Conservation (phyloP, 2,797 vertebrate species). For the Xyrichtys novacula region DNA sequence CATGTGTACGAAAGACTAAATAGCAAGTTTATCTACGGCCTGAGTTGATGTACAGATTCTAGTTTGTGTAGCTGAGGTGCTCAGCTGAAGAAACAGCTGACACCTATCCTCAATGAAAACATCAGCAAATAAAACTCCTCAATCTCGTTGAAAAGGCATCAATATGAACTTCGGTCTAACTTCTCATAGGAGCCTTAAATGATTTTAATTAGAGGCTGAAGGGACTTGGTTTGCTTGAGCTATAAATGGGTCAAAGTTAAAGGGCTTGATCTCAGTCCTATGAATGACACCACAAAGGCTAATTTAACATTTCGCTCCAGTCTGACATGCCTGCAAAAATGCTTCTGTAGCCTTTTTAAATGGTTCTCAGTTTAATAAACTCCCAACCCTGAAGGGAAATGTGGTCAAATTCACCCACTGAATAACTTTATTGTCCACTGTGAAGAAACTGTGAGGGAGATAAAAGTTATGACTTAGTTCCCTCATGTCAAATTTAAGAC, state of each 20-base stretch:
- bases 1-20: too few species aligned
- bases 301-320: neutral
- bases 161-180: too few species aligned
- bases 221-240: neutral
- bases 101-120: too few species aligned
- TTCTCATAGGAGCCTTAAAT: too few species aligned
- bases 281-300: neutral
- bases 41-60: too few species aligned
- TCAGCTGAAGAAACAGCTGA: too few species aligned
- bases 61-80: too few species aligned
- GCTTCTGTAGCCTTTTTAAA: neutral
- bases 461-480: neutral
- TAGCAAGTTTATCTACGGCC: too few species aligned
- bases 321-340: neutral
- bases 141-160: too few species aligned
- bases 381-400: neutral
- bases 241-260: neutral
- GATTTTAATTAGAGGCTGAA: too few species aligned
- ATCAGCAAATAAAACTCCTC: too few species aligned
- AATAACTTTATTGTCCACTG: neutral
- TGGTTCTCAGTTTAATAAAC: neutral
- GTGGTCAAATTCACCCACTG: neutral
- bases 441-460: neutral
- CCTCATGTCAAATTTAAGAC: neutral
- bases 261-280: neutral